Base-by-base conservation (phyloP, 2,113 vertebrate species). In the Lamprologus ornatipinnis region DNA sequence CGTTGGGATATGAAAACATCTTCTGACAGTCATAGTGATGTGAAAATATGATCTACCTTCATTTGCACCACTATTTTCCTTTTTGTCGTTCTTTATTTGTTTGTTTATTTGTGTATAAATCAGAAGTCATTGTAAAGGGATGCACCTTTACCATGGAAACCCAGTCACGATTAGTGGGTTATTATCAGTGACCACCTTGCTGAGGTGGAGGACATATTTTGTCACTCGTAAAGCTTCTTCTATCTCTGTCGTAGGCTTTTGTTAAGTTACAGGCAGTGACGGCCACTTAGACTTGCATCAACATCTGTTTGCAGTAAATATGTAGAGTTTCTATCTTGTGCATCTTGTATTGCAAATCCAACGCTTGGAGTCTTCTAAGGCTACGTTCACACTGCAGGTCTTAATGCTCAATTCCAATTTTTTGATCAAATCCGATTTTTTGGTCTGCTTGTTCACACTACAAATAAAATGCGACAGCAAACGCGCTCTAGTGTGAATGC, bases 321-420 rank as follows among this genome's bases (percentile, higher is more conserved):
- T 65, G 4, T n/a, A 37, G 10, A 65, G 9, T 65, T 63, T 9
- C 40, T 26, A 47, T 75, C 33, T n/a, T n/a, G 40, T 45, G 14
- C 40, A 47, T 47, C 40, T 26, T 28, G 21, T 28, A 28, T 3
- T 47, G 40, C 68, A 47, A 17, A 11, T 47, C 21, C 40, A 73
- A 6, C 0, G 4, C 68, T 28, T 28, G 68, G 23, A 47, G 14
- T 17, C 13, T 73, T 10, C 40, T 47, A 7, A 47, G 42, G 42
- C 42, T 45, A 45, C 13, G 42, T 45, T 45, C 42, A 45, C 13
- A 45, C 42, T 45, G 42, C 13, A 45, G 42, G 42, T 45, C 42
- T 45, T 45, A 7, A 14, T 14, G 42, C 0, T 45, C 42, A 45
- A 45, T 45, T 45, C 42, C 0, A 0, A 45, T 45, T 45, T 45